Evolutionary conservation across 2,797 vertebrate genomes (phyloP).

Genomic region (Hirundo rustica): DNA sequence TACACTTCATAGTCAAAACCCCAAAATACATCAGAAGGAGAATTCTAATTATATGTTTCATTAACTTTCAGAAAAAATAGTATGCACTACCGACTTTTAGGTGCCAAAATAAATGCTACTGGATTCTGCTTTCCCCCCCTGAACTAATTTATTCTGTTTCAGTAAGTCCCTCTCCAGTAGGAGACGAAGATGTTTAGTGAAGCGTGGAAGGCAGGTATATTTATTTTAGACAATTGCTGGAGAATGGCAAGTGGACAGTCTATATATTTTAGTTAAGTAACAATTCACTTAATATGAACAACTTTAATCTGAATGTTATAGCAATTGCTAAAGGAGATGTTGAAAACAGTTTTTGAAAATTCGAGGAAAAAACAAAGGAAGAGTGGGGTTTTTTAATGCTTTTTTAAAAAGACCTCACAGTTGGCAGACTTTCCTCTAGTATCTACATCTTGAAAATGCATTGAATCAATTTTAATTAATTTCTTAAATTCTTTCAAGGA

Average conservation of each 20-base stretch:
- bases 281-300: neutral
- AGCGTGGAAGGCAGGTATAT: neutral
- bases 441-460: neutral
- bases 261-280: neutral
- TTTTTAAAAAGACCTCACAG: neutral
- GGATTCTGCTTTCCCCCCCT: neutral
- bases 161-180: neutral
- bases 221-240: neutral
- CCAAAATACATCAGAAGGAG: neutral
- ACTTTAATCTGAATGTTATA: neutral
- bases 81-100: neutral
- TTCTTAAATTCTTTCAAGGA: neutral
- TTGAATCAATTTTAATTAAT: neutral
- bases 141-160: conserved; percentile 11
- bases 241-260: neutral
- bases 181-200: neutral
- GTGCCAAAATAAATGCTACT: neutral
- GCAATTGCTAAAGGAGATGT: neutral
- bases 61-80: conserved; percentile 43
- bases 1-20: neutral
- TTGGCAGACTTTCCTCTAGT: neutral
- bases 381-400: neutral
- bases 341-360: neutral
- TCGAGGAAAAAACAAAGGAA: neutral
- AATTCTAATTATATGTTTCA: conserved; percentile 55